Percentiles rank a stretch among this genome's conserved stretches.
These are phyloP conservation scores for Drosophila repletoides DNA, from an alignment of 1,140 invertebrate genomes.

Conservation along the genomic window DNA sequence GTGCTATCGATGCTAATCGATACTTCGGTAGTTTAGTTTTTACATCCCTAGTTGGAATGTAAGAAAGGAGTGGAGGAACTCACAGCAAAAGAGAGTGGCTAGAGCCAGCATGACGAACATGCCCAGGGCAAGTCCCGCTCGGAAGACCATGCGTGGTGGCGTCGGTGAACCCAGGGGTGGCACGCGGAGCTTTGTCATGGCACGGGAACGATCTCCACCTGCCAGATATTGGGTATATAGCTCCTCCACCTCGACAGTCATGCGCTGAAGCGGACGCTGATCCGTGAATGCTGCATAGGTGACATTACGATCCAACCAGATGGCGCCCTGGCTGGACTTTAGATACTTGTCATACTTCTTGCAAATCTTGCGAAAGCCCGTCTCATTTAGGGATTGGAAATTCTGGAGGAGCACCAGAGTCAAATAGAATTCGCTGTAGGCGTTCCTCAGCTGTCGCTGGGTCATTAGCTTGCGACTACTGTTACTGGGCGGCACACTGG, in stretches of 20 bases:
- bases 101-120: constrained; percentile 85
- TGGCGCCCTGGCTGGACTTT: constrained; percentile 9
- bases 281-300: constrained; percentile 40
- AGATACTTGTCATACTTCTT: constrained; percentile 98
- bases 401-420: constrained; percentile 95
- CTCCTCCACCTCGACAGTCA: constrained; percentile 88
- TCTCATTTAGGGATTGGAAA: constrained; percentile 97
- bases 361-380: constrained; percentile 99
- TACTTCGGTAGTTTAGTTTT: neutral
- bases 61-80: constrained; percentile 9
- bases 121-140: constrained; percentile 86
- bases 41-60: neutral
- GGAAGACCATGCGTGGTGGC: constrained; percentile 86
- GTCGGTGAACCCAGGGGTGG: constrained; percentile 88
- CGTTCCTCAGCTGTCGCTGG: constrained; percentile 94
- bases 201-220: constrained; percentile 86
- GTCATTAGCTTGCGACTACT: constrained; percentile 83
- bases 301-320: constrained; percentile 37
- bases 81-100: constrained; percentile 54
- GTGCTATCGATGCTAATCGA: neutral
- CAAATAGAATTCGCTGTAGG: constrained; percentile 99
- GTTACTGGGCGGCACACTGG: constrained; percentile 21
- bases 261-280: constrained; percentile 11
- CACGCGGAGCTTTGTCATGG: constrained; percentile 89
- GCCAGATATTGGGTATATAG: constrained; percentile 87